Evolutionary conservation across 2,797 vertebrate species (phyloP).

Genomic region (Eurystomus glaucurus): DNA sequence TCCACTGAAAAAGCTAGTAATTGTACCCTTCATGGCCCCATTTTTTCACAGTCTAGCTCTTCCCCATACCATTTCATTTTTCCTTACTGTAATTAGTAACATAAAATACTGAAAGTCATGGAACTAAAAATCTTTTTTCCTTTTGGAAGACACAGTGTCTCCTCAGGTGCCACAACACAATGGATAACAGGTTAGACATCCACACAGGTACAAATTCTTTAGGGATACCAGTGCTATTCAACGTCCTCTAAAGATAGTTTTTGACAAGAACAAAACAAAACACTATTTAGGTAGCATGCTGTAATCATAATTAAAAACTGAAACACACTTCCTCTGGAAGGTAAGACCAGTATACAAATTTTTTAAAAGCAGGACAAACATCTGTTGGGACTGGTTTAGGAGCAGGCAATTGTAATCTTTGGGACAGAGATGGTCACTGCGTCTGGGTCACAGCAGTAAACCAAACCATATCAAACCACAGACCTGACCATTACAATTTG

Average conservation of each 20-base stretch:
- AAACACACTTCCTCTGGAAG: not conserved
- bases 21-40: fast-evolving
- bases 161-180: not conserved
- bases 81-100: not conserved
- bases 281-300: not conserved
- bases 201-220: not conserved
- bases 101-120: not conserved
- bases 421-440: not conserved
- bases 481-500: not conserved
- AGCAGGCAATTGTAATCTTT: not conserved
- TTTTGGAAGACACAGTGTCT: not conserved
- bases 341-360: not conserved
- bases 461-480: not conserved
- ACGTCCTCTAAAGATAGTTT: not conserved
- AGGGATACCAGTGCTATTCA: not conserved
- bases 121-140: not conserved
- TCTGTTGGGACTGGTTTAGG: not conserved
- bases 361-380: not conserved
- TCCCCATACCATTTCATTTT: not conserved
- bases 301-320: not conserved
- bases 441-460: not conserved
- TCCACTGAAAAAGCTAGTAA: not conserved
- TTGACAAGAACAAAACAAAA: too few species aligned
- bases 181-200: not conserved
- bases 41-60: not conserved